Evolutionary conservation across 2,888 invertebrate genomes (phyloP).

Genomic region (Pterostichus niger): DNA sequence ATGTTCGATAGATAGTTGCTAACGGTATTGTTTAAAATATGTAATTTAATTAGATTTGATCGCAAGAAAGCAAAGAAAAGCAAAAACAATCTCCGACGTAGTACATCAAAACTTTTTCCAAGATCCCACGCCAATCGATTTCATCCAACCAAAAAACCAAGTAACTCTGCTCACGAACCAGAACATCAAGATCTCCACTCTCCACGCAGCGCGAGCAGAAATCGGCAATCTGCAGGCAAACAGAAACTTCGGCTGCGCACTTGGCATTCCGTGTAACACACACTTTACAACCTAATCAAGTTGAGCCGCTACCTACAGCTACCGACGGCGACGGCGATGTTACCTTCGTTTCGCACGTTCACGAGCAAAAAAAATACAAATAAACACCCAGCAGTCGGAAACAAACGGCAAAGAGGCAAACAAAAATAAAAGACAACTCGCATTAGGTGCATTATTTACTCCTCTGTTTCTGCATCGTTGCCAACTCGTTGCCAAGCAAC

Average conservation of each 20-base stretch:
- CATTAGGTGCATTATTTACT: constrained; percentile 61
- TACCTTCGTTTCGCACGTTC: constrained; percentile 57
- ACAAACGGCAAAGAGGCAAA: constrained; percentile 47
- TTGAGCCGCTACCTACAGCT: constrained; percentile 33
- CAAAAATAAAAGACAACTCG: constrained; percentile 49
- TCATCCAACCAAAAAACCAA: constrained; percentile 3
- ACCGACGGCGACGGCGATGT: neutral
- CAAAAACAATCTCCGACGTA: neutral
- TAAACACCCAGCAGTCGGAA: constrained; percentile 48
- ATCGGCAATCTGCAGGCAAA: constrained; percentile 8
- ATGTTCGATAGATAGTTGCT: too few species aligned
- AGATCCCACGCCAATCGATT: constrained; percentile 25
- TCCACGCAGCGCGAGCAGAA: neutral
- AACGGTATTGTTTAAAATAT: too few species aligned
- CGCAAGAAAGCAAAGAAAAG: neutral
- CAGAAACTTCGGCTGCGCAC: constrained; percentile 4
- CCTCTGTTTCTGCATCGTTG: constrained; percentile 26
- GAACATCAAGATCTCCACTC: constrained; percentile 1
- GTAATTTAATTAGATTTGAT: constrained; percentile 2
- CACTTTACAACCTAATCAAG: constrained; percentile 52
- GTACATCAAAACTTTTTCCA: constrained; percentile 25
- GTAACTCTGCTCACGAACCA: neutral
- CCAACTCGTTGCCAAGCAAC: constrained; percentile 57
- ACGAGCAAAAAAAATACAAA: constrained; percentile 33
- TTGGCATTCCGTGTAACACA: constrained; percentile 35